These are phyloP conservation scores for Emydoidea blandingii DNA, from an alignment of 2,797 vertebrate genomes.

Conservation along the genomic window DNA sequence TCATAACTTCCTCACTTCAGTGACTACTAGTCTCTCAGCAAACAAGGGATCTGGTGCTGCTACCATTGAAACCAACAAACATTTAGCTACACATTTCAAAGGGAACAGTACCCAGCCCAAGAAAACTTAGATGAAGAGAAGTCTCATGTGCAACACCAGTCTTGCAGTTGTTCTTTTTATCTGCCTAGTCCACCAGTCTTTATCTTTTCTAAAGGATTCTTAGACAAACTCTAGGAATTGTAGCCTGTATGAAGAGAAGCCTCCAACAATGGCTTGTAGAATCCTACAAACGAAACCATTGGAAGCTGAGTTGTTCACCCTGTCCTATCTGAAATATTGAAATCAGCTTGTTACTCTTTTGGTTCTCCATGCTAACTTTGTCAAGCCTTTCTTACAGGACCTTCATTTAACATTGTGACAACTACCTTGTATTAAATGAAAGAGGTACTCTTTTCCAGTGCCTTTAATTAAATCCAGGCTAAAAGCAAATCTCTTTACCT, in stretches of 20 bases:
- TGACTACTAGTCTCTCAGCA: not conserved
- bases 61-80: not conserved
- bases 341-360: not conserved
- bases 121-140: not conserved
- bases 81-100: not conserved
- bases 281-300: not conserved
- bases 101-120: not conserved
- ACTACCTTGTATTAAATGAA: constrained; percentile 12
- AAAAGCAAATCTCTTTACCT: constrained; percentile 59
- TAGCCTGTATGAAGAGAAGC: not conserved
- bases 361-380: not conserved
- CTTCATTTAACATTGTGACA: constrained; percentile 54
- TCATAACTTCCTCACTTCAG: not conserved
- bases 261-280: not conserved
- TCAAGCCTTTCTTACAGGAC: constrained; percentile 17
- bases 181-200: not conserved
- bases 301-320: not conserved
- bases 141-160: not conserved
- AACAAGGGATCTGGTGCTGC: not conserved
- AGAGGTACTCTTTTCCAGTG: constrained; percentile 30
- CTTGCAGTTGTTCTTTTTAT: not conserved
- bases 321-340: not conserved
- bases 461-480: constrained; percentile 70
- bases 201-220: not conserved
- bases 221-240: not conserved